These are phyloP conservation scores for Macaca nemestrina DNA, from an alignment of 2,113 vertebrate species.

Conservation along the genomic window DNA sequence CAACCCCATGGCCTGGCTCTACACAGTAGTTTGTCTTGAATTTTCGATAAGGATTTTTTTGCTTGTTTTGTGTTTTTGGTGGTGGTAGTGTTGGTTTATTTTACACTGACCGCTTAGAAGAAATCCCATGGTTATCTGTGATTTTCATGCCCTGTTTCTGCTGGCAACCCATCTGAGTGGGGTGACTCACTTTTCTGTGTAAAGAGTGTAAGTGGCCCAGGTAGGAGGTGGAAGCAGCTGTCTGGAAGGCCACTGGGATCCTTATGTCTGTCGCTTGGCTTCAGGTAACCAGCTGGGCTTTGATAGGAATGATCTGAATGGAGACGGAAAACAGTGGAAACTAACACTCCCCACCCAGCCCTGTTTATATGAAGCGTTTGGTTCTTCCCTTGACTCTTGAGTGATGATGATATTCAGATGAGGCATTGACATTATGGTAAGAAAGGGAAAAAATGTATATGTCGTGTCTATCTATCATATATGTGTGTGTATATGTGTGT, in stretches of 20 bases:
- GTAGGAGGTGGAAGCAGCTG: slow-evolving; percentile 25
- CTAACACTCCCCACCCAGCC: slow-evolving; percentile 82
- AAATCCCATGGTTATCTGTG: slow-evolving; percentile 78
- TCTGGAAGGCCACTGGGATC: not conserved
- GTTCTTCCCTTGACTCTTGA: slow-evolving; percentile 72
- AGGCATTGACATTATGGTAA: slow-evolving; percentile 66
- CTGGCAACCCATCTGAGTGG: not conserved
- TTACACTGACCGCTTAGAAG: slow-evolving; percentile 84
- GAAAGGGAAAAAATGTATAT: slow-evolving; percentile 17
- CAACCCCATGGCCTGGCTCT: slow-evolving; percentile 65
- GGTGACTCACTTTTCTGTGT: slow-evolving; percentile 75
- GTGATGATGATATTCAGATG: slow-evolving; percentile 62
- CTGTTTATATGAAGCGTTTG: slow-evolving; percentile 54
- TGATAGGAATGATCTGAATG: slow-evolving; percentile 73
- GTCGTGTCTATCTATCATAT: not conserved
- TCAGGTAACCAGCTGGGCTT: slow-evolving; percentile 76
- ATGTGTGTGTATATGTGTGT: too few species aligned
- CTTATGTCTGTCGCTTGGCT: slow-evolving; percentile 73
- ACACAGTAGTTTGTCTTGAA: slow-evolving; percentile 80
- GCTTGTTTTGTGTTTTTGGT: slow-evolving; percentile 12
- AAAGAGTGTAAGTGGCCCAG: not conserved
- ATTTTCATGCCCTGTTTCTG: slow-evolving; percentile 30
- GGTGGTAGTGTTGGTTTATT: slow-evolving; percentile 69
- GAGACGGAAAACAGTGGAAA: slow-evolving; percentile 68
- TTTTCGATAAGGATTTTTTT: slow-evolving; percentile 41